phyloP scores from a whole-genome alignment of 1,140 invertebrate genomes.

The Gryon sp. region DNA sequence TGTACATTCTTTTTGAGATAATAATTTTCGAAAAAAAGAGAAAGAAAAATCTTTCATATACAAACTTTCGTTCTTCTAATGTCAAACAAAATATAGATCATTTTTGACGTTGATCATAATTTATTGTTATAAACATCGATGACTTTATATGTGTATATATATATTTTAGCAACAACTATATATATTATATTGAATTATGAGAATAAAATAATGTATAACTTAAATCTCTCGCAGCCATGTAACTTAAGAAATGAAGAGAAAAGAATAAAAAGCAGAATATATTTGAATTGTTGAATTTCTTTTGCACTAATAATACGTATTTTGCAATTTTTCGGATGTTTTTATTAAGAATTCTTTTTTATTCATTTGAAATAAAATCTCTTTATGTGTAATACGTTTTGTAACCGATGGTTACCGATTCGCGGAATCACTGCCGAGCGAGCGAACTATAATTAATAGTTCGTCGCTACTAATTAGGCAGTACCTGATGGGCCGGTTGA shows the following conservation, averaged over 20 bases:
- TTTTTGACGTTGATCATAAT: not conserved
- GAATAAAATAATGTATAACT: conserved; percentile 29
- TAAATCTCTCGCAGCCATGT: conserved; percentile 51
- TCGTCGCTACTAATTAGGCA: no score
- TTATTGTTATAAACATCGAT: conserved; percentile 33
- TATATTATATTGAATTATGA: conserved; percentile 38
- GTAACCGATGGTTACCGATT: no score
- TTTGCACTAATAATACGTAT: no score
- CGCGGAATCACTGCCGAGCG: no score
- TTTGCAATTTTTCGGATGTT: no score
- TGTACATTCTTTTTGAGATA: conserved; percentile 26
- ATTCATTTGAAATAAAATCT: no score
- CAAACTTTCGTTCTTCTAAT: no score
- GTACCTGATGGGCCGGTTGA: no score
- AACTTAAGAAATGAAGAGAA: conserved; percentile 44
- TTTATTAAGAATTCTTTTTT: no score
- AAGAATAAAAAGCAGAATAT: conserved; percentile 19
- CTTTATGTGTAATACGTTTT: no score
- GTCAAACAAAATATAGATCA: not conserved
- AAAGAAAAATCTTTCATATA: no score
- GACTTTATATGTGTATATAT: conserved; percentile 20
- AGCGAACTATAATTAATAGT: no score
- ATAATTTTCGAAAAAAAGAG: not conserved
- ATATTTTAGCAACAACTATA: conserved; percentile 42
- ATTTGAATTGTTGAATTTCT: not conserved